Evolutionary conservation across 2,888 invertebrate species (phyloP).

Genomic region (Hemicrepidius hirtus): DNA sequence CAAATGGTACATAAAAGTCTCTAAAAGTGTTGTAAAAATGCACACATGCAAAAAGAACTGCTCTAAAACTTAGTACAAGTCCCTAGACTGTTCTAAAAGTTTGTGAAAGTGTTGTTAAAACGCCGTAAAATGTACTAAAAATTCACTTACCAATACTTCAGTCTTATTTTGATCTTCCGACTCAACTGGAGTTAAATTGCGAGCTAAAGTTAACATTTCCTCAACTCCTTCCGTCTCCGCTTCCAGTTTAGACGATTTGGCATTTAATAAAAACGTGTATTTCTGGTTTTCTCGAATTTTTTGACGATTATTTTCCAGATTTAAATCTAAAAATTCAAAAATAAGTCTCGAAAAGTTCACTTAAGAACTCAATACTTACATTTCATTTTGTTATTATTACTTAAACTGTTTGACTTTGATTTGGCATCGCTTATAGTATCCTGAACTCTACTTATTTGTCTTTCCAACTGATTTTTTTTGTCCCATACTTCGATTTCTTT

Average conservation of each 20-base stretch:
- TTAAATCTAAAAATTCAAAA: conserved; percentile 19
- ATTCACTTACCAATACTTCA: conserved; percentile 42
- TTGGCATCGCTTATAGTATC: conserved; percentile 39
- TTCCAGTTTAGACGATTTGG: conserved; percentile 34
- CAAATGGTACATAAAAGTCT: no score
- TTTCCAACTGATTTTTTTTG: conserved; percentile 36
- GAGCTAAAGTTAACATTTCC: conserved; percentile 42
- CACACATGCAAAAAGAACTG: no score
- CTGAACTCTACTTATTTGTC: conserved; percentile 23
- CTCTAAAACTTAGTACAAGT: no score
- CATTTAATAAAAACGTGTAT: conserved; percentile 34
- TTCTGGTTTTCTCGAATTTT: conserved; percentile 38
- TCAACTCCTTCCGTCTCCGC: conserved; percentile 39
- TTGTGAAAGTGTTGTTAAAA: no score
- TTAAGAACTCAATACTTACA: conserved; percentile 23
- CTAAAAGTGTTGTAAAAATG: no score
- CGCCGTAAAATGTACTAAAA: no score
- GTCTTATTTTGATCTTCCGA: conserved; percentile 30
- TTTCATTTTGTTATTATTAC: conserved; percentile 42
- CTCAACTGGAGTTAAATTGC: conserved; percentile 52
- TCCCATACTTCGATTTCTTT: conserved; percentile 51
- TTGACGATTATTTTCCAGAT: conserved; percentile 30
- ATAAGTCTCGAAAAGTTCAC: background rate
- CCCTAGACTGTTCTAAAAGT: no score
- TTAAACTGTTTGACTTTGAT: conserved; percentile 13